Base-by-base conservation (phyloP, 2,888 invertebrate species). In the Romanomermis culicivorax region DNA sequence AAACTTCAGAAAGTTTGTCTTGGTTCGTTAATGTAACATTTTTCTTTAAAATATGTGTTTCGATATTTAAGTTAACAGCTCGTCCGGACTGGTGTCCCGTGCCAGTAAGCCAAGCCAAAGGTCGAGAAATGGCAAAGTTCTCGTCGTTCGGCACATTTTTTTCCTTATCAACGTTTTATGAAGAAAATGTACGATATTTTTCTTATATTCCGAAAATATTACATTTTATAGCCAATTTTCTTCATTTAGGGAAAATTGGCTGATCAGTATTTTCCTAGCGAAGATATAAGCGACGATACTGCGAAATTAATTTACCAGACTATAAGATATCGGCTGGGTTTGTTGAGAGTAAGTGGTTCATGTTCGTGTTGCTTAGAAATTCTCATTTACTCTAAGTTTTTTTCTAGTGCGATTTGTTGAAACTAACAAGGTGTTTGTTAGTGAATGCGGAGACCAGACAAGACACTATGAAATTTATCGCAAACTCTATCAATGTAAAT, bases 141-240 rank as follows among this genome's bases (percentile, higher is more conserved):
- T 83, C 86, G 55, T 86, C 80, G 67, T 77, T 97, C 4, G 91
- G 89, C 20, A 86, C 91, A 0, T 91, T 95, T 72, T 77, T 95
- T 60, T 80, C 81, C 11, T 79, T 91, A 0, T 89, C 91, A 0
- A 78, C 89, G 1, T 87, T 91, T 70, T 86, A 85, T 42, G 91
- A 93, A 67, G 91, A 91, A 69, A 84, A 85, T 69, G 83, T 72
- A 60, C 67, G 70, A 64, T 47, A 1, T 36, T 36, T 17, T 29
- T 36, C 20, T 7, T 52, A 36, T 11, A 3, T 23, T 23, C 36
- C 29, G 2, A 14, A 24, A n/a, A n/a, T n/a, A n/a, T n/a, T n/a
- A n/a, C n/a, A n/a, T n/a, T 29, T 30, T 49, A 14, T 14, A 52
- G 7, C 49, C 25, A 20, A 4, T n/a, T 11, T n/a, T 52, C 7